These are phyloP conservation scores for Pyrocoelia pectoralis DNA, from an alignment of 2,888 invertebrate species.

Conservation along the genomic window DNA sequence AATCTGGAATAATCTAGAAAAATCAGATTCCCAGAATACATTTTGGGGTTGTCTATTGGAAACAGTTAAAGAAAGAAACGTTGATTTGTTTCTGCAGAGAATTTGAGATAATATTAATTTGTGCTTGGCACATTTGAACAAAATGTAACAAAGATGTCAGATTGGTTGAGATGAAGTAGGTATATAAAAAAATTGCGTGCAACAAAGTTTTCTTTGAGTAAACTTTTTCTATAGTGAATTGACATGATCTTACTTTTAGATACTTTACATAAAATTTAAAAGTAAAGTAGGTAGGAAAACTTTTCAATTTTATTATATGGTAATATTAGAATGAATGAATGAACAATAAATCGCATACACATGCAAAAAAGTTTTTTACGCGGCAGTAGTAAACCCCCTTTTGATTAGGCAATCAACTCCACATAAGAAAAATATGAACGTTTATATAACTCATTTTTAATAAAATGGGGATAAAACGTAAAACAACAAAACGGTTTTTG, in stretches of 20 bases:
- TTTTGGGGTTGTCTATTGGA: too few species aligned
- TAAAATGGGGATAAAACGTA: slow-evolving; percentile 27
- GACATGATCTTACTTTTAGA: background rate
- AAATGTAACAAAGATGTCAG: too few species aligned
- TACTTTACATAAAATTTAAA: background rate
- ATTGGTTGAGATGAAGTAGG: too few species aligned
- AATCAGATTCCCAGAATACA: too few species aligned
- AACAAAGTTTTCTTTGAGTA: too few species aligned
- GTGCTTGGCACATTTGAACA: too few species aligned
- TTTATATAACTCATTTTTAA: slow-evolving; percentile 25
- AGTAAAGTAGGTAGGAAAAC: background rate
- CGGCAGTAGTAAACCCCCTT: slow-evolving; percentile 8
- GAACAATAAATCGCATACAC: background rate
- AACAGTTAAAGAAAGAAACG: too few species aligned
- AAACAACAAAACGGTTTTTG: slow-evolving; percentile 33
- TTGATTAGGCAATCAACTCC: slow-evolving; percentile 8
- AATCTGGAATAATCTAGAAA: too few species aligned
- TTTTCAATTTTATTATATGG: background rate
- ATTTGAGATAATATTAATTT: too few species aligned
- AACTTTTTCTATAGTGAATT: background rate
- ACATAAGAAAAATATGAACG: slow-evolving; percentile 15
- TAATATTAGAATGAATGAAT: background rate
- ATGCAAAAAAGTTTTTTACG: background rate
- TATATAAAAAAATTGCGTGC: too few species aligned
- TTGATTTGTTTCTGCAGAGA: too few species aligned